Evolutionary conservation across 2,113 vertebrate species (phyloP).

Genomic region (Todiramphus chloris): DNA sequence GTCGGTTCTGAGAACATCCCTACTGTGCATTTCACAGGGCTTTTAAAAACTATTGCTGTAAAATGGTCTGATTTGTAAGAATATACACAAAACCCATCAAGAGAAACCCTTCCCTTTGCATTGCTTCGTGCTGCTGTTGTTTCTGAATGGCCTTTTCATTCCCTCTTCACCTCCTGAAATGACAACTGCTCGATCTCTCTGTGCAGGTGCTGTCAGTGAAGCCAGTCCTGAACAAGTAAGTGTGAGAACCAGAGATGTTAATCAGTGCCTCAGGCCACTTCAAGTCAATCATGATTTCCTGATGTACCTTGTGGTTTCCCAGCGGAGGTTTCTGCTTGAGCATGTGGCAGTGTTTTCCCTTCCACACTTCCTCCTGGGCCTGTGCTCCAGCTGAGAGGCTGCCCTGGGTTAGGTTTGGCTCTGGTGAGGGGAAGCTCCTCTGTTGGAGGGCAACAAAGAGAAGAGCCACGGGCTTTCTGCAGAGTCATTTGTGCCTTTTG

Average conservation of each 20-base stretch:
- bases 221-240: slow-evolving; percentile 78
- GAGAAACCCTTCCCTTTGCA: neutral
- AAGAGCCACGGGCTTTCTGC: neutral
- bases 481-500: neutral
- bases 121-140: neutral
- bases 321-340: neutral
- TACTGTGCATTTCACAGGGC: neutral
- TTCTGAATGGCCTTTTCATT: neutral
- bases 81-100: neutral
- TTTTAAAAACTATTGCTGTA: neutral
- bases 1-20: neutral
- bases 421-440: neutral
- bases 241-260: neutral
- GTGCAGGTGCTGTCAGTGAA: slow-evolving; percentile 68
- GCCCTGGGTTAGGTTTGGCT: neutral
- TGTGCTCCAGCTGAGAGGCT: neutral
- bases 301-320: neutral
- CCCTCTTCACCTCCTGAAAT: neutral
- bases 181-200: slow-evolving; percentile 39
- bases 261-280: neutral
- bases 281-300: neutral
- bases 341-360: fast-evolving
- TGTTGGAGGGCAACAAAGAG: neutral
- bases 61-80: neutral
- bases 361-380: neutral